phyloP scores from a whole-genome alignment of 2,888 invertebrate genomes.

The Acanthosepion esculentum region DNA sequence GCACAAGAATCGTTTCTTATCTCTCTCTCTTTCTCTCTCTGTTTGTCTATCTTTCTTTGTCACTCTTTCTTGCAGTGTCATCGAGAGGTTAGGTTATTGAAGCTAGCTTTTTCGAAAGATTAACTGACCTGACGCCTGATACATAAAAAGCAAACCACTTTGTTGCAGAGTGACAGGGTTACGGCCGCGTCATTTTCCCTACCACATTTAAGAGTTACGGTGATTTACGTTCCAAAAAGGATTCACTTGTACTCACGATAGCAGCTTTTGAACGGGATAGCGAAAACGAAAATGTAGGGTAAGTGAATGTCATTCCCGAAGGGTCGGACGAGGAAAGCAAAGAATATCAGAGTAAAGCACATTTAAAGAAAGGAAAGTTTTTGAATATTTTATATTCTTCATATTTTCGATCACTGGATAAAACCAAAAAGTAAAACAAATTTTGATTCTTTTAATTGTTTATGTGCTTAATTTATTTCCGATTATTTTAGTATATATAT shows the following conservation, averaged over 20 bases:
- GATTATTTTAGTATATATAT: too few relatives aligned
- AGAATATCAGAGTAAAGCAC: too few relatives aligned
- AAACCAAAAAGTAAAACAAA: too few relatives aligned
- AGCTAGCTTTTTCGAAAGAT: slow-evolving; percentile 5
- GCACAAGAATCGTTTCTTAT: background rate
- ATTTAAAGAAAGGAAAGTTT: too few relatives aligned
- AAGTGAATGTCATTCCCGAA: background rate
- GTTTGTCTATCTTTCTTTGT: background rate
- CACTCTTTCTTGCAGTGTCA: background rate
- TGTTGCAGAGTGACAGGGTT: slow-evolving; percentile 33
- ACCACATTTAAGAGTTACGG: background rate
- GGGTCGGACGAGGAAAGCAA: background rate
- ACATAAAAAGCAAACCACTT: slow-evolving; percentile 20
- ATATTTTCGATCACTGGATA: too few relatives aligned
- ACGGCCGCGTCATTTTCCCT: slow-evolving; percentile 18
- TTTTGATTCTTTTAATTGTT: too few relatives aligned
- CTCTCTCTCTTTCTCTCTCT: background rate
- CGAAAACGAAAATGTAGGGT: background rate
- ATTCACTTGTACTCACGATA: background rate
- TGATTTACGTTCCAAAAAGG: slow-evolving; percentile 21
- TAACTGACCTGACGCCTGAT: slow-evolving; percentile 12
- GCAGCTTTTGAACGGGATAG: background rate
- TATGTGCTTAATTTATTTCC: too few relatives aligned
- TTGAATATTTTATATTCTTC: too few relatives aligned
- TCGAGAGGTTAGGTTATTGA: background rate